Evolutionary conservation across 2,888 invertebrate species (phyloP).

Genomic region (Myathropa florea): DNA sequence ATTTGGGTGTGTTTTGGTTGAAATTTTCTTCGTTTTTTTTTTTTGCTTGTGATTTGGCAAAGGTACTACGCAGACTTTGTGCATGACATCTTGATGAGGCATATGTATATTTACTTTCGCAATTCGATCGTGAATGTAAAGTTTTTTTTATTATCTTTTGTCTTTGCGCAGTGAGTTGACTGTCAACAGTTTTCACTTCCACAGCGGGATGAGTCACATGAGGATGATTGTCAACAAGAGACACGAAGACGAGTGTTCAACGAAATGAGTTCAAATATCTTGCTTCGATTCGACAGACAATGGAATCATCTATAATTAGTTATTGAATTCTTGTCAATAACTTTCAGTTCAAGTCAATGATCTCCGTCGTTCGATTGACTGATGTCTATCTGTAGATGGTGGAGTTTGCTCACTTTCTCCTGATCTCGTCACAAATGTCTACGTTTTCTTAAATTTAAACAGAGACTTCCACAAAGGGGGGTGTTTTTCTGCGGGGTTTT

Average conservation of each 20-base stretch:
- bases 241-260: not conserved
- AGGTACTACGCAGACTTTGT: not conserved
- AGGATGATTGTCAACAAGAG: not conserved
- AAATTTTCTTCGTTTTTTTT: no score
- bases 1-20: constrained; percentile 27
- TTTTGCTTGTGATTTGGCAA: not conserved
- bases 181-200: not conserved
- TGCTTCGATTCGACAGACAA: not conserved
- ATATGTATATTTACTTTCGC: not conserved
- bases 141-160: not conserved
- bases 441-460: not conserved
- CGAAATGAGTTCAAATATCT: not conserved
- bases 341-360: not conserved
- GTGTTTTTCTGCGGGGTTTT: no score
- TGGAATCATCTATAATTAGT: not conserved
- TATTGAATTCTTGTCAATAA: not conserved
- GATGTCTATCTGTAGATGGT: not conserved
- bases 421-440: not conserved
- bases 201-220: not conserved
- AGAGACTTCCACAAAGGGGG: no score
- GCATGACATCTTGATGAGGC: not conserved
- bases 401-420: not conserved
- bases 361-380: not conserved
- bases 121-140: not conserved
- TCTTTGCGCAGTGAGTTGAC: not conserved